phyloP scores from a whole-genome alignment of 2,113 vertebrate species.

The Galemys pyrenaicus region DNA sequence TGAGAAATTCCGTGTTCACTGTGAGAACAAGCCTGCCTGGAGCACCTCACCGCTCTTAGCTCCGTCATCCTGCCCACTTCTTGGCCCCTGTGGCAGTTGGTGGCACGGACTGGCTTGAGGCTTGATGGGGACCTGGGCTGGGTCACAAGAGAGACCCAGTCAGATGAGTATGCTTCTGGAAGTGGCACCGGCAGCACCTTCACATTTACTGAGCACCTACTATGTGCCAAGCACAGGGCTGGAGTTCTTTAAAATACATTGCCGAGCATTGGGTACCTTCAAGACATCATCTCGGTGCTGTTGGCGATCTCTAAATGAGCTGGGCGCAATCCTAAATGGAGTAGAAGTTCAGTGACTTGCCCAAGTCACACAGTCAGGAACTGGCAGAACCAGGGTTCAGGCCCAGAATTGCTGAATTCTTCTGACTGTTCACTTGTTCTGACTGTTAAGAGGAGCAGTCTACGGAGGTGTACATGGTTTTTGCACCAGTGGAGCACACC shows the following conservation, averaged over 20 bases:
- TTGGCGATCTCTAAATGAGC: fast-evolving
- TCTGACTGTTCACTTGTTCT: neutral
- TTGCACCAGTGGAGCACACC: fast-evolving
- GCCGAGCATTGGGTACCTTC: too few species aligned
- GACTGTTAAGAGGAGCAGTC: fast-evolving
- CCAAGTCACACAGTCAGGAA: neutral
- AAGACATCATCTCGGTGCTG: fast-evolving
- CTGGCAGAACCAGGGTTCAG: neutral
- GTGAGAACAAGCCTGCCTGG: neutral
- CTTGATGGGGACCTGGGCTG: neutral
- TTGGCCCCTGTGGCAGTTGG: neutral
- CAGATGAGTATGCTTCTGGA: fast-evolving
- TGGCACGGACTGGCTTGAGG: neutral
- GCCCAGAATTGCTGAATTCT: neutral
- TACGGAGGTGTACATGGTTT: fast-evolving
- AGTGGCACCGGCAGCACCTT: neutral
- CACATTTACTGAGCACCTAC: neutral
- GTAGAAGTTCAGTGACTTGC: neutral
- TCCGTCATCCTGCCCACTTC: too few species aligned
- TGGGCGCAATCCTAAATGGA: neutral
- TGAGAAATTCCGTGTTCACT: neutral
- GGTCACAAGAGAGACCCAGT: neutral
- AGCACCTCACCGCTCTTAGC: fast-evolving
- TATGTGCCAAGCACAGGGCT: neutral
- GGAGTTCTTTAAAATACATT: too few species aligned